Evolutionary conservation across 2,797 vertebrate species (phyloP).

Genomic region (Sus cebifrons): DNA sequence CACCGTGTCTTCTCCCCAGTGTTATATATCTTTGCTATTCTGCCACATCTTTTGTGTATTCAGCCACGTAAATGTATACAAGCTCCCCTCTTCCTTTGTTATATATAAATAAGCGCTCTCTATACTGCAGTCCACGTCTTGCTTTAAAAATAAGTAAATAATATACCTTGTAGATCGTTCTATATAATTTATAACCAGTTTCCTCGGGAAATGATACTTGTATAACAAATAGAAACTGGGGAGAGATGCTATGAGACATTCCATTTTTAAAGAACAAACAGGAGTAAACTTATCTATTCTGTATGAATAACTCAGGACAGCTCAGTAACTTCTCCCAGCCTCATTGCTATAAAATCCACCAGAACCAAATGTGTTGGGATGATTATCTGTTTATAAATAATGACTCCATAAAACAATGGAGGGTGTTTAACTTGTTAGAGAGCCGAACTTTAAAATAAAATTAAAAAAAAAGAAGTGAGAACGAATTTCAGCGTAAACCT

Average conservation of each 20-base stretch:
- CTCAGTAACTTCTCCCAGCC: background rate
- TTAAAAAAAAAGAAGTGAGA: background rate
- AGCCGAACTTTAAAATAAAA: background rate
- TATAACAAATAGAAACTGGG: background rate
- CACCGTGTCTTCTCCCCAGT: background rate
- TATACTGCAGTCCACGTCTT: background rate
- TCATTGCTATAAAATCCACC: background rate
- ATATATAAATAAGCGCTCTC: background rate
- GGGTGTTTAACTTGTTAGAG: background rate
- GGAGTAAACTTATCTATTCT: background rate
- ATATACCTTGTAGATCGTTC: background rate
- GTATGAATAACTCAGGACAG: background rate
- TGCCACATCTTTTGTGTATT: too few relatives aligned
- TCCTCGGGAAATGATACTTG: background rate
- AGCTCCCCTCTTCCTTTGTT: background rate
- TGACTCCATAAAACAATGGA: background rate
- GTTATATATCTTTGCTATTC: background rate
- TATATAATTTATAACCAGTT: background rate
- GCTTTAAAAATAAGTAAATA: background rate
- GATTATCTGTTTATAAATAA: background rate
- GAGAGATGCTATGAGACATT: background rate
- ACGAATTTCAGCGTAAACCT: background rate
- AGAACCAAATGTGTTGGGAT: background rate
- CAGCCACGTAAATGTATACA: too few relatives aligned
- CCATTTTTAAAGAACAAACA: background rate